A percentile compares a stretch with the other conserved stretches of the same genome.
Conservation (phyloP, 2,113 vertebrate species). For the Alosa alosa region DNA sequence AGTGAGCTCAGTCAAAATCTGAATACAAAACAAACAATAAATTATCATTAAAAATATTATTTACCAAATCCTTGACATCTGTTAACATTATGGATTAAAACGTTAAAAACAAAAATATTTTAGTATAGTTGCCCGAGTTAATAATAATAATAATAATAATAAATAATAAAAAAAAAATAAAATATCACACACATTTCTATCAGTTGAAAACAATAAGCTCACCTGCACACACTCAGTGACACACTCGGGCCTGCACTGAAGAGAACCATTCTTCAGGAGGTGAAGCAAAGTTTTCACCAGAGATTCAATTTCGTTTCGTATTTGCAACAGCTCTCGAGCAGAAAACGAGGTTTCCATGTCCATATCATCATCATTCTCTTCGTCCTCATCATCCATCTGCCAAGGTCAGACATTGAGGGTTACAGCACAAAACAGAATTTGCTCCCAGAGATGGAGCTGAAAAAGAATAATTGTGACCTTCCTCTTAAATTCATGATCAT, state of each 20-base stretch:
- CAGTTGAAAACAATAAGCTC: background rate
- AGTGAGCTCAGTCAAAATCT: conserved; percentile 83
- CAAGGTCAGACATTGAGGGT: background rate
- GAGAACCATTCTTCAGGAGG: conserved; percentile 79
- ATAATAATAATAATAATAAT: too few relatives aligned
- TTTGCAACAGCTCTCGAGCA: conserved; percentile 69
- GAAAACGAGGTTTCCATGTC: conserved; percentile 72
- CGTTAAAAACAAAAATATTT: too few relatives aligned
- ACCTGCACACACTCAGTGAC: conserved; percentile 81
- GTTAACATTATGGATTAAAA: background rate
- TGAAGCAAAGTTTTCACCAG: conserved; percentile 81
- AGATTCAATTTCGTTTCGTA: conserved; percentile 74
- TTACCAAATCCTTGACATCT: too few relatives aligned
- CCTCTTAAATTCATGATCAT: too few relatives aligned
- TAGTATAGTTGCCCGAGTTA: background rate
- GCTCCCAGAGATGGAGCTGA: background rate
- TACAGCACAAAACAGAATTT: background rate
- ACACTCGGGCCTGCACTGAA: conserved; percentile 79
- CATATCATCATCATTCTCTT: conserved; percentile 73
- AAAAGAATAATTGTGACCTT: background rate
- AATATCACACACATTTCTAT: too few relatives aligned
- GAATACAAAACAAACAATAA: conserved; percentile 20
- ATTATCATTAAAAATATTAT: background rate
- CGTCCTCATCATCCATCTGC: conserved; percentile 70
- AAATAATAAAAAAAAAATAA: background rate